Percentiles rank a stretch among this genome's conserved stretches.
Evolutionary conservation across 2,797 vertebrate genomes (phyloP).

Genomic region (Centropyge bicolor): DNA sequence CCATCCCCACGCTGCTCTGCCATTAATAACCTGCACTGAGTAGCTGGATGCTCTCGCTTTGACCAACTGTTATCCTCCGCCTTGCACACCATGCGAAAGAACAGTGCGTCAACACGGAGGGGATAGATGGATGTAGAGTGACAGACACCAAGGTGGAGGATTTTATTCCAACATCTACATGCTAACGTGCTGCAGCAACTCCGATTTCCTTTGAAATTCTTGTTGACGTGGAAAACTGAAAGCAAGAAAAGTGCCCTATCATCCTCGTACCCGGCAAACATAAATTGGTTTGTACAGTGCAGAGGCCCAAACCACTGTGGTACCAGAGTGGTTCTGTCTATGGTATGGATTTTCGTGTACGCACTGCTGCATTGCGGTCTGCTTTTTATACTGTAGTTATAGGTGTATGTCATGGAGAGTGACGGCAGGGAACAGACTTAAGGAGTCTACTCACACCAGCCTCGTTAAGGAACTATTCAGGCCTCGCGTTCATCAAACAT

Average conservation of each 20-base stretch:
- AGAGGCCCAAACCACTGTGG: slow-evolving; percentile 46
- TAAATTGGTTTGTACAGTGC: slow-evolving; percentile 39
- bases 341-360: slow-evolving; percentile 55
- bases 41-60: slow-evolving; percentile 58
- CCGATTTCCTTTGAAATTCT: neutral
- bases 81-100: slow-evolving; percentile 44
- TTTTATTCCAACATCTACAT: slow-evolving; percentile 35
- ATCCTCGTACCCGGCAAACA: slow-evolving; percentile 24
- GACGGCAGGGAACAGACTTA: slow-evolving; percentile 63
- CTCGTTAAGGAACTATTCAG: slow-evolving; percentile 77
- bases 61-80: slow-evolving; percentile 75
- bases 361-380: slow-evolving; percentile 71
- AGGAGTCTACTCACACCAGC: slow-evolving; percentile 73
- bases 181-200: slow-evolving; percentile 2
- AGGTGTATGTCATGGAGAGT: slow-evolving; percentile 63
- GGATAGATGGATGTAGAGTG: slow-evolving; percentile 30
- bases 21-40: slow-evolving; percentile 77
- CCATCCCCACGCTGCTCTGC: slow-evolving; percentile 61
- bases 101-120: slow-evolving; percentile 31
- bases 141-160: slow-evolving; percentile 28
- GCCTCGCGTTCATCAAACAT: slow-evolving; percentile 75
- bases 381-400: slow-evolving; percentile 65
- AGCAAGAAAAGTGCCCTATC: neutral
- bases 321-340: slow-evolving; percentile 29
- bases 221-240: slow-evolving; percentile 7